Percentiles rank a stretch among this genome's conserved stretches.
Conservation (phyloP, 2,113 vertebrate species). For the Cyprinodon tularosa region DNA sequence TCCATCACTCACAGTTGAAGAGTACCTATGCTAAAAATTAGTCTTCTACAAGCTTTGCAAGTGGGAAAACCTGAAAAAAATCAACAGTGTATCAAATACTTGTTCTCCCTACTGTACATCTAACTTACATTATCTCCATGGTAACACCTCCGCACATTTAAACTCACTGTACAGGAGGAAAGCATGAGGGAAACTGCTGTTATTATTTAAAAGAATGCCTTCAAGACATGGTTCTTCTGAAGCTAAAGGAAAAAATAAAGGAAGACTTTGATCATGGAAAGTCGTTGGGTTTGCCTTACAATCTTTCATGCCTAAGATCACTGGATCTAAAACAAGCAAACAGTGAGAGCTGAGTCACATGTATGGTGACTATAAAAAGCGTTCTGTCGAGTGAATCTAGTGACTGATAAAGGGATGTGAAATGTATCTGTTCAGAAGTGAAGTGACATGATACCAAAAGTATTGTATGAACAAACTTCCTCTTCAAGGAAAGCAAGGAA, state of each 20-base stretch:
- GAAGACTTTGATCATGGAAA: slow-evolving; percentile 1
- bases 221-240: slow-evolving; percentile 55
- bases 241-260: slow-evolving; percentile 40
- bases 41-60: too few species aligned
- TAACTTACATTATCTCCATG: not conserved
- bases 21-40: too few species aligned
- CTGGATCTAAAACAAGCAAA: not conserved
- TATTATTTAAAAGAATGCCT: slow-evolving; percentile 11
- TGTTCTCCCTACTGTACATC: not conserved
- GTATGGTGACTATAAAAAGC: not conserved
- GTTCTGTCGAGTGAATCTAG: not conserved
- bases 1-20: too few species aligned
- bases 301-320: slow-evolving; percentile 5
- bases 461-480: too few species aligned
- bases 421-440: slow-evolving; percentile 39
- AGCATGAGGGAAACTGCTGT: not conserved
- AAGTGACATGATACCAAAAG: slow-evolving; percentile 58
- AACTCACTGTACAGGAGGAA: not conserved
- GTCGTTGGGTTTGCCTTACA: slow-evolving; percentile 17
- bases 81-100: too few species aligned
- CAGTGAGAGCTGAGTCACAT: slow-evolving; percentile 3
- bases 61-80: too few species aligned
- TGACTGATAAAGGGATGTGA: slow-evolving; percentile 31
- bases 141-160: not conserved
- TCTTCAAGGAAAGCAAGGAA: too few species aligned